Conservation (phyloP, 2,888 invertebrate genomes). For the Andrena minutula region DNA sequence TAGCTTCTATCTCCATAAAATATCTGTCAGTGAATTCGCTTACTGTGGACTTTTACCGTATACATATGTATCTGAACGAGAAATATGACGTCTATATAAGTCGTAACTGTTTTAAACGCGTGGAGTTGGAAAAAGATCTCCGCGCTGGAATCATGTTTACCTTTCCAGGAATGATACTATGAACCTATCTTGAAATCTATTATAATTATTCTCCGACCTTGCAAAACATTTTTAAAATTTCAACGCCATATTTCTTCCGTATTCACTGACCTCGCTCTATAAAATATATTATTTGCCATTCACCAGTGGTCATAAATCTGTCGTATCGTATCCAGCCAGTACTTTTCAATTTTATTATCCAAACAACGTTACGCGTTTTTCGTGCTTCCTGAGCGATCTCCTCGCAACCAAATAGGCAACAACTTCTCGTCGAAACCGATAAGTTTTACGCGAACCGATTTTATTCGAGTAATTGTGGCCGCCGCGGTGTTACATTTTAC, state of each 20-base stretch:
- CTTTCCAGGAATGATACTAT: too few relatives aligned
- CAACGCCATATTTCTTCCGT: background rate
- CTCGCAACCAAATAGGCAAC: background rate
- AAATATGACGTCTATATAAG: too few relatives aligned
- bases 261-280: background rate
- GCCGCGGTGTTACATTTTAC: background rate
- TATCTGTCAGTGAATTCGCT: too few relatives aligned
- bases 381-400: too few relatives aligned
- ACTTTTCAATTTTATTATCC: background rate
- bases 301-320: background rate
- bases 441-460: background rate
- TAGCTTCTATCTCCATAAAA: too few relatives aligned
- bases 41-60: too few relatives aligned
- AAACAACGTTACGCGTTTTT: too few relatives aligned
- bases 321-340: background rate
- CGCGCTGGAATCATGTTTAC: too few relatives aligned
- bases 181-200: too few relatives aligned
- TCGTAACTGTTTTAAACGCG: too few relatives aligned
- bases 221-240: background rate
- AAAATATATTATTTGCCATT: background rate
- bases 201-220: background rate
- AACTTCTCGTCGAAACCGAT: background rate
- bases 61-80: too few relatives aligned
- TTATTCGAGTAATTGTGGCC: conserved; percentile 11
- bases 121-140: too few relatives aligned